Evolutionary conservation across 2,888 invertebrate genomes (phyloP), one percentile per base, ranked within the genome.

Genomic region (Erebia aethiops): DNA sequence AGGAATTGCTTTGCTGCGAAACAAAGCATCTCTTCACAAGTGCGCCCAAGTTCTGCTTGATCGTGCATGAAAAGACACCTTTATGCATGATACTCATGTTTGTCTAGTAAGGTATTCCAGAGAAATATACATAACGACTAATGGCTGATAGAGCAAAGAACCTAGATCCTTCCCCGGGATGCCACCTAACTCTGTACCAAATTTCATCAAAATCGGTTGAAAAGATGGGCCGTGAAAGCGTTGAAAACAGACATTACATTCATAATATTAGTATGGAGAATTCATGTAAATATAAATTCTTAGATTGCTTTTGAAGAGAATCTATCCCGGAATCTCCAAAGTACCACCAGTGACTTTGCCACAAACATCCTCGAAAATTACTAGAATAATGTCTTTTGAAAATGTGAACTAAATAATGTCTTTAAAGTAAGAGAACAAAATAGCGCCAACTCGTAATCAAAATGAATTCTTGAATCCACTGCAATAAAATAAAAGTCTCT

Each of bases 1-100:
- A 67, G 51, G 62, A 71, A 71, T 57, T 35, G 71, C 66, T 70
- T 66, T 71, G 35, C 68, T 69, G 68, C 43, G 65, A 65, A 56
- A 67, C 62, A 69, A 26, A 67, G 58, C 63, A 56, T 72, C 68
- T 72, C 66, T 69, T 43, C 46, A 68, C 69, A 72, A 70, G 69
- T 74, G 62, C 68, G 57, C 64, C 8, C 54, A 62, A 64, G 64
- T 58, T 64, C 51, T 54, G 69, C 46, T 35, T 66, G 51, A 54
- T 58, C 70, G 70, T 72, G 72, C 70, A 60, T 62, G 65, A 54
- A 49, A 56, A 26, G 35, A 58, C 51, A 70, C 71, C 43, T 72
- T 66, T 68, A 49, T 69, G 64, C 56, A 67, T 61, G 51, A 51
- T 57, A 49, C 52, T 62, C 21, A 56, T 9, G 43, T 1, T 43